Percentiles rank a stretch among this genome's conserved stretches.
Conservation (phyloP, 2,888 invertebrate species). For the Hoplodrina ambigua region DNA sequence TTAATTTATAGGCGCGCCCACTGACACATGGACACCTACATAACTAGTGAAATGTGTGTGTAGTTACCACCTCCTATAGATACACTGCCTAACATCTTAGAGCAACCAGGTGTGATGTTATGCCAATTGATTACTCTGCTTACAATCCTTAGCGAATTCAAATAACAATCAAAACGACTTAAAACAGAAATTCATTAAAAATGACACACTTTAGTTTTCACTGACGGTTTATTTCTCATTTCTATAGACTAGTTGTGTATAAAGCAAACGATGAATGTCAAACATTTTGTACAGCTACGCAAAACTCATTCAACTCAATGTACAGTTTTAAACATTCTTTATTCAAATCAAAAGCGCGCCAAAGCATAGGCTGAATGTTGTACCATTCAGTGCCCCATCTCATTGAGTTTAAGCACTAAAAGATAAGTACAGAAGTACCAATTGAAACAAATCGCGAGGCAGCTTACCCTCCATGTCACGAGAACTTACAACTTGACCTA, state of each 20-base stretch:
- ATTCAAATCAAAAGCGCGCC: conserved; percentile 57
- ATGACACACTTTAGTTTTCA: conserved; percentile 1
- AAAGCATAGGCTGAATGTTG: conserved; percentile 55
- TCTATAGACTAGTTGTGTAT: not conserved
- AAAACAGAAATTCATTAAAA: conserved; percentile 3
- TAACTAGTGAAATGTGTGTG: too few relatives aligned
- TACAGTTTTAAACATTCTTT: conserved; percentile 57
- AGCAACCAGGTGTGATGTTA: too few relatives aligned
- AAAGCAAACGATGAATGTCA: conserved; percentile 23
- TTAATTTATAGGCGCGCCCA: too few relatives aligned
- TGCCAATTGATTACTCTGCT: too few relatives aligned
- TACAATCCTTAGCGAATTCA: not conserved
- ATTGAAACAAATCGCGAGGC: too few relatives aligned
- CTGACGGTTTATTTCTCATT: not conserved
- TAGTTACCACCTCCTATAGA: too few relatives aligned
- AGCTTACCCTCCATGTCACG: too few relatives aligned
- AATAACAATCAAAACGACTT: not conserved
- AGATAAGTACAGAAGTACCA: conserved; percentile 21
- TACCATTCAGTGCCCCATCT: conserved; percentile 47
- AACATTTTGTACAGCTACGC: conserved; percentile 15
- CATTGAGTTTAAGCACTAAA: conserved; percentile 42
- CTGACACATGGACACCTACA: too few relatives aligned
- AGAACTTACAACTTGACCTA: too few relatives aligned
- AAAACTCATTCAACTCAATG: conserved; percentile 34
- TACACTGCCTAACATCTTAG: too few relatives aligned